Evolutionary conservation across 2,797 vertebrate genomes (phyloP).

Genomic region (Craterocephalus amniculus): DNA sequence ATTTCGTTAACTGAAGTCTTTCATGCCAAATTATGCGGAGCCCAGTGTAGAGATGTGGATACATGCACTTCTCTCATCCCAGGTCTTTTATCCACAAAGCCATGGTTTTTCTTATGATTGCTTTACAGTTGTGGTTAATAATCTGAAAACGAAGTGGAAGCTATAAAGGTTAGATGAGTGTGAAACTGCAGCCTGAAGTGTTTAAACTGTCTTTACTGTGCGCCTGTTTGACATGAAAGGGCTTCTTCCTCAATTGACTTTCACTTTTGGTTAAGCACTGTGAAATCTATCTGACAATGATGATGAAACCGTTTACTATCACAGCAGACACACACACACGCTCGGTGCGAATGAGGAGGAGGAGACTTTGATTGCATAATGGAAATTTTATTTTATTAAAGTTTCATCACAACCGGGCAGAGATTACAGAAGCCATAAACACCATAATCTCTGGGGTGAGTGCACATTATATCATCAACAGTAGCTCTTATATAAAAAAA

Average conservation of each 20-base stretch:
- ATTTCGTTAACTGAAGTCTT: too few relatives aligned
- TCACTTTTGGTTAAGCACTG: conserved; percentile 55
- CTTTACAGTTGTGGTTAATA: neutral
- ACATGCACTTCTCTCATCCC: too few relatives aligned
- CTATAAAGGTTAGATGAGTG: neutral
- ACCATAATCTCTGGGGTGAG: conserved; percentile 5
- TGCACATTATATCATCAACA: neutral
- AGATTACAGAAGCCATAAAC: conserved; percentile 15
- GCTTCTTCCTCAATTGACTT: conserved; percentile 36
- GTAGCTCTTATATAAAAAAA: neutral
- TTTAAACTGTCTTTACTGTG: neutral
- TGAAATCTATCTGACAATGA: conserved; percentile 9
- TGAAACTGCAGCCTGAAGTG: neutral
- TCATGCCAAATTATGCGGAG: too few relatives aligned
- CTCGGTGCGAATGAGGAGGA: conserved; percentile 9
- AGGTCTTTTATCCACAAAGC: too few relatives aligned
- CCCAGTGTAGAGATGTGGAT: too few relatives aligned
- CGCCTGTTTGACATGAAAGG: neutral
- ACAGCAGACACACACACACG: neutral
- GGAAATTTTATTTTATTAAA: conserved; percentile 31
- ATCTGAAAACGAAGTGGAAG: neutral
- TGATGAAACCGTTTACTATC: conserved; percentile 59
- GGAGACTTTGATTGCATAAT: conserved; percentile 17
- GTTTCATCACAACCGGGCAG: conserved; percentile 34
- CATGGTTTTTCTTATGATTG: neutral